These are phyloP conservation scores for Acrocyrtus sp. DNA, from an alignment of 2,888 invertebrate species.

Conservation along the genomic window DNA sequence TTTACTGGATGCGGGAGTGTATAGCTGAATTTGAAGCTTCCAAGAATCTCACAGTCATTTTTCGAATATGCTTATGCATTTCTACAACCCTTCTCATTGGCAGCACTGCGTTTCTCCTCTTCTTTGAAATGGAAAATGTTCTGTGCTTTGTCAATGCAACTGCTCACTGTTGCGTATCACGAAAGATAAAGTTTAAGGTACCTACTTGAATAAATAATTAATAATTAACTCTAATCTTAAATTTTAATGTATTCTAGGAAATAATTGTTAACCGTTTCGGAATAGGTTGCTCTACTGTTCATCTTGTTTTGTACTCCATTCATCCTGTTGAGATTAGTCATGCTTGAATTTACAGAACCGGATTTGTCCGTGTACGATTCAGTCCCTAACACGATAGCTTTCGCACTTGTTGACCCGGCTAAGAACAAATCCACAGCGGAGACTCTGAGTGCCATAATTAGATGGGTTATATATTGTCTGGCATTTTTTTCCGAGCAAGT, in stretches of 20 bases:
- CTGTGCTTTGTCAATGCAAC: background rate
- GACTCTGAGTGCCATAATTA: background rate
- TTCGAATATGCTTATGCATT: background rate
- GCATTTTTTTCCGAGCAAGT: background rate
- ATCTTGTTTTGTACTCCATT: background rate
- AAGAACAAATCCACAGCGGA: background rate
- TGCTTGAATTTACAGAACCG: background rate
- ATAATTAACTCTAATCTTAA: no score
- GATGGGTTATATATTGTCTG: background rate
- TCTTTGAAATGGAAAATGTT: background rate
- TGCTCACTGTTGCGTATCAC: background rate
- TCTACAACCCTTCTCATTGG: background rate
- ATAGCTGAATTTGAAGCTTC: background rate
- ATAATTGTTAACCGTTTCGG: no score
- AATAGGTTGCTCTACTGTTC: background rate
- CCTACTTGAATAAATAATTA: background rate
- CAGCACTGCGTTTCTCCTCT: background rate
- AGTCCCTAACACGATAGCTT: background rate
- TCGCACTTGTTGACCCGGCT: background rate
- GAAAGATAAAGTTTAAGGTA: background rate
- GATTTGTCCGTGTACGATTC: background rate
- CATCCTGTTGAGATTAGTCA: background rate
- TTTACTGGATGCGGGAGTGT: background rate
- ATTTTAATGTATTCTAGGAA: no score
- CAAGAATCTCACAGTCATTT: background rate